Conservation (phyloP, 2,888 invertebrate species). For the Gortyna flavago region DNA sequence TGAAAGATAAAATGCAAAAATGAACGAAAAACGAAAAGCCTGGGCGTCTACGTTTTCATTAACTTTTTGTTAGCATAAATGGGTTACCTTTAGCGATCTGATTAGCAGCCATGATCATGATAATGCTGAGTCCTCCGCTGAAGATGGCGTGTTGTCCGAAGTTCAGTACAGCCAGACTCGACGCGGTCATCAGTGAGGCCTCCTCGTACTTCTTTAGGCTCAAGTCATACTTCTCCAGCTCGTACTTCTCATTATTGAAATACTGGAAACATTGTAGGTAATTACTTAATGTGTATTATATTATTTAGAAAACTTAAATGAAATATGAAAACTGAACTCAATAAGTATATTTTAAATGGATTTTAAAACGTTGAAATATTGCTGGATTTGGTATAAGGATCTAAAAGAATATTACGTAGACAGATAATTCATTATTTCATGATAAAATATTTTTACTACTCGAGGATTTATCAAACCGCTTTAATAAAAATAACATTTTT, state of each 20-base stretch:
- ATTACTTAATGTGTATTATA: no score
- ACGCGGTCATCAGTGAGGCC: conserved; percentile 98
- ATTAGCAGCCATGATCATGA: conserved; percentile 98
- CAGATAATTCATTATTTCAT: not conserved
- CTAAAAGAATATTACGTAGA: not conserved
- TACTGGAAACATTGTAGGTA: conserved; percentile 91
- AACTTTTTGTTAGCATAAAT: not conserved
- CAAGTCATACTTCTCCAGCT: conserved; percentile 96
- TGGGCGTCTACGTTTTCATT: not conserved
- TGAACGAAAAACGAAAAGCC: not conserved
- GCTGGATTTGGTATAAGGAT: no score
- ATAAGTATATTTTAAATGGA: not conserved
- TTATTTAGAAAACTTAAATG: not conserved
- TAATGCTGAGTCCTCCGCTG: conserved; percentile 96
- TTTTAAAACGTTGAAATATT: not conserved
- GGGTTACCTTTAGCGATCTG: conserved; percentile 94
- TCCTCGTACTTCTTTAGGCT: conserved; percentile 96
- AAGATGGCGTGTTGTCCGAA: conserved; percentile 99
- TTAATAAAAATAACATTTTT: no score
- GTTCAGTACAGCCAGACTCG: conserved; percentile 97
- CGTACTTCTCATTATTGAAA: conserved; percentile 99
- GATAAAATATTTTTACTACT: not conserved
- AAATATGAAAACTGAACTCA: not conserved
- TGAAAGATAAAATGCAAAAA: not conserved
- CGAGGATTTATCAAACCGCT: not conserved